These are phyloP conservation scores for Meghimatium bilineatum DNA, from an alignment of 2,888 invertebrate genomes.

Conservation along the genomic window DNA sequence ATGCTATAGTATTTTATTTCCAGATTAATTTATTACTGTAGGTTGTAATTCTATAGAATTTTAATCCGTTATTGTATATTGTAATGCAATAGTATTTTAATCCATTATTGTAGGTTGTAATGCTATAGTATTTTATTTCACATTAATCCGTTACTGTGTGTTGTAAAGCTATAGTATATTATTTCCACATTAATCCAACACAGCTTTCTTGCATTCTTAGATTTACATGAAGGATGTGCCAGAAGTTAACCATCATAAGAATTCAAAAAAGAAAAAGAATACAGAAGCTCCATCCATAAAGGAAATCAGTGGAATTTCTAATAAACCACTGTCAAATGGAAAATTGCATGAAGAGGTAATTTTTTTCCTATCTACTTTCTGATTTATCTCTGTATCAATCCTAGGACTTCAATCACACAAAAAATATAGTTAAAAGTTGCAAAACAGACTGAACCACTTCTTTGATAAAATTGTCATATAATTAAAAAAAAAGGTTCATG, in stretches of 20 bases:
- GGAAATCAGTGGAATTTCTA: neutral
- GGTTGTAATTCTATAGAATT: too few species aligned
- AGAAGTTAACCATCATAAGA: slow-evolving; percentile 15
- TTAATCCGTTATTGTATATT: too few species aligned
- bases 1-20: too few species aligned
- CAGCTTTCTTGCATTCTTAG: neutral
- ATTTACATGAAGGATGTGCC: neutral
- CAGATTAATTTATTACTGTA: too few species aligned
- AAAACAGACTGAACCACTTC: too few species aligned
- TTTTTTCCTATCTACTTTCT: neutral
- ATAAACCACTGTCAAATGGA: slow-evolving; percentile 27
- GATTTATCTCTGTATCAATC: neutral
- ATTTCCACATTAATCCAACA: neutral
- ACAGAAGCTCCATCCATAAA: neutral
- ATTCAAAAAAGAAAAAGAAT: slow-evolving; percentile 26
- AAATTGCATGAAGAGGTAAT: slow-evolving; percentile 28
- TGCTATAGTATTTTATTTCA: too few species aligned
- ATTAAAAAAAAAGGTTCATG: too few species aligned
- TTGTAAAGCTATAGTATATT: neutral
- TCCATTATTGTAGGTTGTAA: too few species aligned
- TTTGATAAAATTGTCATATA: too few species aligned
- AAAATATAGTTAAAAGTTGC: too few species aligned
- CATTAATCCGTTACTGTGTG: too few species aligned
- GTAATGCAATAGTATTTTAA: neutral
- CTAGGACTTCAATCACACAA: neutral